Percentiles rank a stretch among this genome's conserved stretches.
phyloP scores from a whole-genome alignment of 2,888 invertebrate genomes.

The Lasioglossum oenotherae region DNA sequence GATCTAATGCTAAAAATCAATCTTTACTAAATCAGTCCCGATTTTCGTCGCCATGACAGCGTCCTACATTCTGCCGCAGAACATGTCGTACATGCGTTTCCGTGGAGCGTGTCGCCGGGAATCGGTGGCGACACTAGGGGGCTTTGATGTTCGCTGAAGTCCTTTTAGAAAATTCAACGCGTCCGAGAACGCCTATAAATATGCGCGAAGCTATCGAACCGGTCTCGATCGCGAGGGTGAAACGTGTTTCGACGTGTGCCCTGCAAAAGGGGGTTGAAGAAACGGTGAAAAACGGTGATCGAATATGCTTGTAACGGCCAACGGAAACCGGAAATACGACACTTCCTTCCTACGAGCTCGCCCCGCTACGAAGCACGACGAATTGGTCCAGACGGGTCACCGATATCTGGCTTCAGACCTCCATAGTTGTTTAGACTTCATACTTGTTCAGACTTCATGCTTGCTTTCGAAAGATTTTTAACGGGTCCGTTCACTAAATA shows the following conservation, averaged over 20 bases:
- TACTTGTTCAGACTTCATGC: not conserved
- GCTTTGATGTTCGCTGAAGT: constrained; percentile 25
- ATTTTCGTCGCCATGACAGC: not conserved
- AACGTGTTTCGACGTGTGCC: constrained; percentile 20
- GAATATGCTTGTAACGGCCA: not conserved
- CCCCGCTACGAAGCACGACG: not conserved
- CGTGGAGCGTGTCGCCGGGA: constrained; percentile 33
- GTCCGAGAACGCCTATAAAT: constrained; percentile 34
- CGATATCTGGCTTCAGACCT: not conserved
- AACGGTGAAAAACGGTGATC: constrained; percentile 8
- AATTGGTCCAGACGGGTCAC: not conserved
- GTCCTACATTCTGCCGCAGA: not conserved
- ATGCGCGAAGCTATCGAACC: not conserved
- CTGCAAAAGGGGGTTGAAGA: not conserved
- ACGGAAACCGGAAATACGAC: constrained; percentile 1
- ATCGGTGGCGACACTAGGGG: constrained; percentile 18
- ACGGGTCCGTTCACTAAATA: not conserved
- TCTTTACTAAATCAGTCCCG: too few relatives aligned
- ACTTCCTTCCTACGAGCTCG: not conserved
- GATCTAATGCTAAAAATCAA: too few relatives aligned
- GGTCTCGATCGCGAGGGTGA: constrained; percentile 15
- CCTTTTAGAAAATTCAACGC: constrained; percentile 40
- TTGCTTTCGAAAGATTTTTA: not conserved
- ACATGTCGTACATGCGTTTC: constrained; percentile 16
- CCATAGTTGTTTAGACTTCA: not conserved